phyloP scores from a whole-genome alignment of 2,113 vertebrate species.

The Ptilonorhynchus violaceus region DNA sequence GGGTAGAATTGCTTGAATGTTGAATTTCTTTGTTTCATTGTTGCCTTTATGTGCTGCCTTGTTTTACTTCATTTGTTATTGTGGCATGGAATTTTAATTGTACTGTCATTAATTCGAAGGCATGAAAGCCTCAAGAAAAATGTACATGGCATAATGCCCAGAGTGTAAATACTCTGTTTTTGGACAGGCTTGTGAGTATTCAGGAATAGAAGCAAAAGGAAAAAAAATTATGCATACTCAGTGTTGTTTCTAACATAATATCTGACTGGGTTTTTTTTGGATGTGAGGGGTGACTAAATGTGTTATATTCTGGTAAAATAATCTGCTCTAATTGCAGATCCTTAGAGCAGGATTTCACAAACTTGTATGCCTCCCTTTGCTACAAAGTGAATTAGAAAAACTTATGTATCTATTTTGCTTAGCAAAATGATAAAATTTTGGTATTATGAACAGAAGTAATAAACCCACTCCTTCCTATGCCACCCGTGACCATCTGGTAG shows the following conservation, averaged over 20 bases:
- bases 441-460: neutral
- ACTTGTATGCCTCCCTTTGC: neutral
- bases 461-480: neutral
- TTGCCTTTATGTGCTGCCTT: neutral
- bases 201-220: neutral
- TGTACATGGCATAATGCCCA: neutral
- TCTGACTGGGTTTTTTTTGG: fast-evolving
- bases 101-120: neutral
- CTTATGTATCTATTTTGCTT: neutral
- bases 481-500: neutral
- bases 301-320: neutral
- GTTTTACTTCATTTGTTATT: neutral
- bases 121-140: neutral
- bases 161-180: neutral
- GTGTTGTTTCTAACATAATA: neutral
- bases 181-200: neutral
- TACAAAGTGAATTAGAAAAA: neutral
- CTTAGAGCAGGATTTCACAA: neutral
- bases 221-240: neutral
- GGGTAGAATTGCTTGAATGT: neutral
- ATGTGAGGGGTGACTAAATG: neutral
- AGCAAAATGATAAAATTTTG: neutral
- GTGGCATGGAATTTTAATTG: neutral
- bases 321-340: neutral
- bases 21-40: neutral